phyloP scores from a whole-genome alignment of 2,113 vertebrate genomes.

The Siniperca chuatsi region DNA sequence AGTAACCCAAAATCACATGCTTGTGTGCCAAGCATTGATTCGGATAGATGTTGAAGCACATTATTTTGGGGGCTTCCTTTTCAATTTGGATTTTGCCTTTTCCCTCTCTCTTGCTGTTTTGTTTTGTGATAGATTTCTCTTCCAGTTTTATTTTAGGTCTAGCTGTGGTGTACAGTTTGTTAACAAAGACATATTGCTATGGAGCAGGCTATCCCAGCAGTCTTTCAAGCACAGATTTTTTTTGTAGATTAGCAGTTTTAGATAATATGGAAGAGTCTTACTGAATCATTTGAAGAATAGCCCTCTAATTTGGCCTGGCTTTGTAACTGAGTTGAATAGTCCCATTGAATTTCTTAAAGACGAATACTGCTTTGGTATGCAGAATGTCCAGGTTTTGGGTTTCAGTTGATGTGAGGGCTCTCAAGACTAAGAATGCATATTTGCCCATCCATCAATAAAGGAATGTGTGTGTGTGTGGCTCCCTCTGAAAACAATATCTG shows the following conservation, averaged over 20 bases:
- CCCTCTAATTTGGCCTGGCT: conserved; percentile 57
- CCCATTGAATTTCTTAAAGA: conserved; percentile 69
- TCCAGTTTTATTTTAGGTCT: conserved; percentile 55
- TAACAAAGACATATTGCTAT: conserved; percentile 48
- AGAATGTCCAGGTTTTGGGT: conserved; percentile 78
- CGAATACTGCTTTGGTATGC: conserved; percentile 76
- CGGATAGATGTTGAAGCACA: conserved; percentile 62
- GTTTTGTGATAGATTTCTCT: conserved; percentile 62
- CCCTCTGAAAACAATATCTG: conserved; percentile 79
- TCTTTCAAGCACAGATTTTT: conserved; percentile 41
- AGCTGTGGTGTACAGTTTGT: conserved; percentile 51
- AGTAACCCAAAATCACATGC: conserved; percentile 77
- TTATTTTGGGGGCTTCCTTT: conserved; percentile 62
- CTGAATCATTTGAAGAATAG: conserved; percentile 60
- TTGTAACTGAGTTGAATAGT: conserved; percentile 61
- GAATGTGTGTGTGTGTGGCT: conserved; percentile 69
- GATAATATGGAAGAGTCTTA: conserved; percentile 46
- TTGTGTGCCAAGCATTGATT: conserved; percentile 80
- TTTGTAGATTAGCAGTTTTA: conserved; percentile 62
- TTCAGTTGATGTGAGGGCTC: conserved; percentile 77
- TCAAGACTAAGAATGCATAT: conserved; percentile 79
- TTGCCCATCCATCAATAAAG: conserved; percentile 78
- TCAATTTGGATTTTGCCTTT: conserved; percentile 53
- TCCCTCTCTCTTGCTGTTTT: conserved; percentile 46
- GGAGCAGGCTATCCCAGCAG: conserved; percentile 34